Conservation (phyloP, 2,113 vertebrate genomes). For the Scolopax mira region DNA sequence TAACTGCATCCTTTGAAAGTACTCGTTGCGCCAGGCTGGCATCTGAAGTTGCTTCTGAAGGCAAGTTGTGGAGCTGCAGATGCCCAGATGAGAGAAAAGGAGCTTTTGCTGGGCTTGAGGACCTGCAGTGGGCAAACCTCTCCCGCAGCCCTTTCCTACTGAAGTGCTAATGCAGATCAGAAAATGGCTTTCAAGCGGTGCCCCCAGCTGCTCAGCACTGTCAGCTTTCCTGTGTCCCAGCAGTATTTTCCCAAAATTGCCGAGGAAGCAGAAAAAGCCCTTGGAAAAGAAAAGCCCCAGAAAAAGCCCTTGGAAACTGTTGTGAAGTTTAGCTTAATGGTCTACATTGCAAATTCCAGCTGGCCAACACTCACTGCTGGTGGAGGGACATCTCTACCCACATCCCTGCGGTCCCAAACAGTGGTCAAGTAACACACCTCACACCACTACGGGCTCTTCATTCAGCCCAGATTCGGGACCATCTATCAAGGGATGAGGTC, state of each 20-base stretch:
- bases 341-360: not conserved
- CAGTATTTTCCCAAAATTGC: not conserved
- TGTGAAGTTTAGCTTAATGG: not conserved
- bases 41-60: not conserved
- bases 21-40: accelerated
- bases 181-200: not conserved
- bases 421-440: accelerated
- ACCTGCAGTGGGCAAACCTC: not conserved
- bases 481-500: accelerated
- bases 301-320: not conserved
- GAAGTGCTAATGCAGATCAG: not conserved
- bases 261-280: constrained; percentile 4
- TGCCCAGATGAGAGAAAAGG: not conserved
- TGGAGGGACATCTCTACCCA: not conserved
- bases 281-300: not conserved
- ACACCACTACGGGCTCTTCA: accelerated
- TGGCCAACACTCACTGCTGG: accelerated
- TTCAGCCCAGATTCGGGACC: accelerated
- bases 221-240: accelerated
- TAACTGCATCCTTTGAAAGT: not conserved
- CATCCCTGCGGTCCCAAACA: accelerated
- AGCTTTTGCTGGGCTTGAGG: not conserved
- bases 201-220: not conserved
- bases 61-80: not conserved
- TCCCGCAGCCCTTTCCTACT: not conserved